Conservation (phyloP, 2,797 vertebrate genomes). For the Dromococcyx pavoninus region DNA sequence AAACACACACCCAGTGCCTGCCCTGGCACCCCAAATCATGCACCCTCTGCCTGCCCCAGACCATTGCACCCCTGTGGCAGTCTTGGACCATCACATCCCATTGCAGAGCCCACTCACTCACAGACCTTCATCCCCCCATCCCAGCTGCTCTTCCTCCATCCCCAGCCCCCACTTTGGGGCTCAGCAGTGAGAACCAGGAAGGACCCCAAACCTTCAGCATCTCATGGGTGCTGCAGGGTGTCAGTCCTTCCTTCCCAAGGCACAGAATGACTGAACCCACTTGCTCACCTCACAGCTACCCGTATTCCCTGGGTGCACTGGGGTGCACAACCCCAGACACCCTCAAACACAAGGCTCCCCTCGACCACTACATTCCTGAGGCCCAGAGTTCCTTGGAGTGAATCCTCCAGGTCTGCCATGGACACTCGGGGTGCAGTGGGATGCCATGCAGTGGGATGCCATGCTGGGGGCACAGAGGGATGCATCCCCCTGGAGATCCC, state of each 20-base stretch:
- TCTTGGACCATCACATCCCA: no score
- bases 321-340: not conserved
- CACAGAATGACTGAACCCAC: not conserved
- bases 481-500: no score
- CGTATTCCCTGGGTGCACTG: accelerated
- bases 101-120: accelerated
- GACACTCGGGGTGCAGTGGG: accelerated
- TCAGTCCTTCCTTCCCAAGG: no score
- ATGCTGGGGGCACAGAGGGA: not conserved
- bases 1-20: not conserved
- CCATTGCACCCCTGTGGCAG: not conserved
- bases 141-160: not conserved
- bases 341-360: not conserved
- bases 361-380: accelerated
- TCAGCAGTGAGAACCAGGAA: not conserved
- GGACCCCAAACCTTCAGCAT: not conserved
- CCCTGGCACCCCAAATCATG: not conserved
- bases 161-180: not conserved
- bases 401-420: not conserved
- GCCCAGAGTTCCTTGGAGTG: not conserved
- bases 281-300: not conserved
- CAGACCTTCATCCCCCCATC: accelerated
- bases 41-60: accelerated
- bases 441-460: not conserved
- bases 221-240: no score